Evolutionary conservation across 2,888 invertebrate genomes (phyloP).

Genomic region (Branchipolynoe longqiensis): DNA sequence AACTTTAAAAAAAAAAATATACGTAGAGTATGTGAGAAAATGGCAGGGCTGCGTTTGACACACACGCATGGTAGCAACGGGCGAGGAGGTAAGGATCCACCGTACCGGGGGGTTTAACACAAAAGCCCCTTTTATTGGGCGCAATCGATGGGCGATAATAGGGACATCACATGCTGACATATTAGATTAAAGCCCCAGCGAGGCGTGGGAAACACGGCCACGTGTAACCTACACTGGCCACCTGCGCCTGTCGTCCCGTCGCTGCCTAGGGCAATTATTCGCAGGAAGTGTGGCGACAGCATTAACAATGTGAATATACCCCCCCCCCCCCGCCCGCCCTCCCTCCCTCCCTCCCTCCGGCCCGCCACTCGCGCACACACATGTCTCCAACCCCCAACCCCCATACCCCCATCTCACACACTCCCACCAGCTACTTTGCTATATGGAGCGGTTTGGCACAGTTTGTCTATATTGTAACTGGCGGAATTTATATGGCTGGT

Average conservation of each 20-base stretch:
- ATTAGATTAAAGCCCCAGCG: not conserved
- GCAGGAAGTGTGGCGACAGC: not conserved
- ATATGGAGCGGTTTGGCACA: too few relatives aligned
- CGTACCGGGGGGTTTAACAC: too few relatives aligned
- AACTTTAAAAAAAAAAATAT: too few relatives aligned
- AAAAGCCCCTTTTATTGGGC: conserved; percentile 17
- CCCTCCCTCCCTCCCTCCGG: not conserved
- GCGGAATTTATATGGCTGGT: too few relatives aligned
- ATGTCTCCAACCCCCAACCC: too few relatives aligned
- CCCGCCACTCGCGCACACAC: not conserved
- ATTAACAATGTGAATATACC: not conserved
- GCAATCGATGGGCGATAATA: conserved; percentile 5
- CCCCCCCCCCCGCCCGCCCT: not conserved
- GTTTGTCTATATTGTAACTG: too few relatives aligned
- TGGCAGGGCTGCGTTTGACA: too few relatives aligned
- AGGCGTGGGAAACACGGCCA: not conserved
- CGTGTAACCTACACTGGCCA: not conserved
- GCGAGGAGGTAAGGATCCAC: too few relatives aligned
- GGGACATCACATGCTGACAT: conserved; percentile 18
- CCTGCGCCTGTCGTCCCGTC: not conserved
- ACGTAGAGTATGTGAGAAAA: too few relatives aligned
- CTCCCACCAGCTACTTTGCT: too few relatives aligned
- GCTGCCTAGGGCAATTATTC: not conserved
- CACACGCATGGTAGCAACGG: too few relatives aligned
- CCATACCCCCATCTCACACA: too few relatives aligned